Evolutionary conservation across 2,797 vertebrate species (phyloP).

Genomic region (Pelobates cultripes): DNA sequence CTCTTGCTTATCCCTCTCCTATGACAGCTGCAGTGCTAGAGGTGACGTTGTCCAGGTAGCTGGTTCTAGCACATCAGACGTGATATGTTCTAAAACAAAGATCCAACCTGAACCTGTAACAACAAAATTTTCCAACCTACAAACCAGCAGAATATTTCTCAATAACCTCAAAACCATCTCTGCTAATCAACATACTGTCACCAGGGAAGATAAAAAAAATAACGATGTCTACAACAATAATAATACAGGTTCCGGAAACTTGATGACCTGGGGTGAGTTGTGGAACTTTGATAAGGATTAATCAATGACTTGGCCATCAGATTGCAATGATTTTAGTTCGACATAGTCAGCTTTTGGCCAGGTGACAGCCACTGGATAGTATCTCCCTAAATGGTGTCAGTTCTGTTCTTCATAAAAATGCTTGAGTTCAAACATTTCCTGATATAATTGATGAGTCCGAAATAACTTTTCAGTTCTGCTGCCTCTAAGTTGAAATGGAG

Average conservation of each 20-base stretch:
- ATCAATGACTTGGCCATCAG: no score
- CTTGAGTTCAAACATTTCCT: no score
- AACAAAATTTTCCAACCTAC: background rate
- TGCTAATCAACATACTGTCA: background rate
- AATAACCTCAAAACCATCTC: background rate
- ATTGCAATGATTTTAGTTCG: no score
- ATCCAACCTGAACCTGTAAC: background rate
- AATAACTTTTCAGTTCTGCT: no score
- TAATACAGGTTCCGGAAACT: accelerated
- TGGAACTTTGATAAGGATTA: no score
- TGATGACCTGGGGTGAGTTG: constrained; percentile 58
- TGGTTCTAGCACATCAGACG: constrained; percentile 54
- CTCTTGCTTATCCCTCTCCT: background rate
- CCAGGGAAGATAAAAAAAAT: background rate
- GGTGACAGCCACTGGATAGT: no score
- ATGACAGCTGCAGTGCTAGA: constrained; percentile 62
- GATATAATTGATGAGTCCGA: no score
- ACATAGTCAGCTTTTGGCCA: no score
- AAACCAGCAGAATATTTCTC: background rate
- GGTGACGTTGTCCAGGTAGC: constrained; percentile 51
- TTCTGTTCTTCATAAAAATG: no score
- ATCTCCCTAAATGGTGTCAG: no score
- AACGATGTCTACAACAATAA: background rate
- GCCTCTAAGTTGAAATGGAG: no score
- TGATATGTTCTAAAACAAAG: constrained; percentile 58